Conservation (phyloP, 1,140 invertebrate genomes). For the Cydia splendana region DNA sequence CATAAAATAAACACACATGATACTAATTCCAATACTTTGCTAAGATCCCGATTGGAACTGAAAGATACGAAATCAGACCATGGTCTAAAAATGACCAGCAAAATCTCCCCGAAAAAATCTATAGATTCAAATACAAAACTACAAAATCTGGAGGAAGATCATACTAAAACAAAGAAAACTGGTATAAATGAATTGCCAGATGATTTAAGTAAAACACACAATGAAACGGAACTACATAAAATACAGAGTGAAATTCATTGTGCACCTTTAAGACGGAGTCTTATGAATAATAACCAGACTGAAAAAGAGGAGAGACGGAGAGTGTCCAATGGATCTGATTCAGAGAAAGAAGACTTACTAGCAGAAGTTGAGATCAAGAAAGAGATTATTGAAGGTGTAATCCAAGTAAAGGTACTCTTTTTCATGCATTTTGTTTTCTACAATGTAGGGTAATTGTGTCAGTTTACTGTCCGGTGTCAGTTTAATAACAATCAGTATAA, state of each 20-base stretch:
- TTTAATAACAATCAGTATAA: no score
- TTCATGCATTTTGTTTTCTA: no score
- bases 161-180: neutral
- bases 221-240: neutral
- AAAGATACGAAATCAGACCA: no score
- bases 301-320: neutral
- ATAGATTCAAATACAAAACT: no score
- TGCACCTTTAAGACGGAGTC: conserved; percentile 5
- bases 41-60: no score
- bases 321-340: neutral
- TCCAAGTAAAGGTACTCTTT: neutral
- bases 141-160: neutral
- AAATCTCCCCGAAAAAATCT: no score
- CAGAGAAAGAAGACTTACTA: neutral
- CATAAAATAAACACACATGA: neutral
- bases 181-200: neutral
- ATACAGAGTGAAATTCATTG: conserved; percentile 11
- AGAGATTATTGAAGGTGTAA: neutral
- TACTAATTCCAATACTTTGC: no score
- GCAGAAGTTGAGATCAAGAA: neutral
- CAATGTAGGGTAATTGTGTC: no score
- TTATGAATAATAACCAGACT: neutral
- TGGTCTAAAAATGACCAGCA: no score
- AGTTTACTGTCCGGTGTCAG: no score
- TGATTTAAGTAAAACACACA: neutral